Evolutionary conservation across 2,113 vertebrate genomes (phyloP).

Genomic region (Pavo muticus): DNA sequence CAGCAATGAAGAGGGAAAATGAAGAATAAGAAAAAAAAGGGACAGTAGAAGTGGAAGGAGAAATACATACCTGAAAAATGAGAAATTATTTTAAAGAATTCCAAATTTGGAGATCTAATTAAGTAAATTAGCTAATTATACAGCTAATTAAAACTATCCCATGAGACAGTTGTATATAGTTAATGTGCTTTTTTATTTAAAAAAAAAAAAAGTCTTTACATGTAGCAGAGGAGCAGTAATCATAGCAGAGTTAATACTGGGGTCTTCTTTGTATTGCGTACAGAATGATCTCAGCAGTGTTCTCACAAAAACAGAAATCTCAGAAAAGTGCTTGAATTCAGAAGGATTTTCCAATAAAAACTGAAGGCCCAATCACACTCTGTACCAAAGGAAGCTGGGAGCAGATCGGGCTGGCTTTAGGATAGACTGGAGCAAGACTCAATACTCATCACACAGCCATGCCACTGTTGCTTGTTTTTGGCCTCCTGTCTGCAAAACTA

Average conservation of each 20-base stretch:
- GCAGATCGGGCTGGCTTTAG: neutral
- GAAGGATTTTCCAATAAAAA: neutral
- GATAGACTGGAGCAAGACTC: neutral
- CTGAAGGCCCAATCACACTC: neutral
- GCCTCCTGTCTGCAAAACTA: neutral
- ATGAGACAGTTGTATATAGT: neutral
- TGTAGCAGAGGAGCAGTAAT: neutral
- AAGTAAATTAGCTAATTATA: neutral
- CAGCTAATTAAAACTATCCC: neutral
- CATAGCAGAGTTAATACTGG: neutral
- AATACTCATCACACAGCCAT: neutral
- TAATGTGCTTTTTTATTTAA: neutral
- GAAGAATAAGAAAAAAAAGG: neutral
- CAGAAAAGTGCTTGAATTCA: neutral
- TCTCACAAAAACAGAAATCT: neutral
- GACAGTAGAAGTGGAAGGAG: neutral
- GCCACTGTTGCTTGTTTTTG: neutral
- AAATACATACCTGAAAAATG: neutral
- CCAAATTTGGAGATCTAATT: neutral
- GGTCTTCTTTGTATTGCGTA: neutral
- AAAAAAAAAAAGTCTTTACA: neutral
- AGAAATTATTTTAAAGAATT: neutral
- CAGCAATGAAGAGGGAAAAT: neutral
- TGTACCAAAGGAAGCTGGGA: neutral
- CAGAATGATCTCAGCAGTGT: neutral